Percentiles rank a stretch among this genome's conserved stretches.
These are phyloP conservation scores for Ernsta delagoae DNA, from an alignment of 2,888 invertebrate species.

Conservation along the genomic window DNA sequence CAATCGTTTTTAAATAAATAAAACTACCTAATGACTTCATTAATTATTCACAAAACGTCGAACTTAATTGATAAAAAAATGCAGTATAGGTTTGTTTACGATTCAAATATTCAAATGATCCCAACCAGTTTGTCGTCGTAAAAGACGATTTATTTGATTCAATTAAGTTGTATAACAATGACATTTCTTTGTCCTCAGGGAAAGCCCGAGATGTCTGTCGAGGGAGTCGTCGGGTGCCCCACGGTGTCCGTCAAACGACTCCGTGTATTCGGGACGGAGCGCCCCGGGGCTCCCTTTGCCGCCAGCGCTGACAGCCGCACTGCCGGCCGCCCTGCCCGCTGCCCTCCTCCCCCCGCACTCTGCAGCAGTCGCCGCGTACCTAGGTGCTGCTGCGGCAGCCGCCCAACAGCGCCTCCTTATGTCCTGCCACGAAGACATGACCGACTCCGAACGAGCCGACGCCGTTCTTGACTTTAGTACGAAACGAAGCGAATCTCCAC, in stretches of 20 bases:
- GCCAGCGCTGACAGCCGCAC: constrained; percentile 87
- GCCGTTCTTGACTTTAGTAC: constrained; percentile 93
- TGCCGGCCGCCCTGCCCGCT: constrained; percentile 88
- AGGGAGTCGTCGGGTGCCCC: constrained; percentile 91
- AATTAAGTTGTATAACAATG: constrained; percentile 18
- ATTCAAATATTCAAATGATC: constrained; percentile 56
- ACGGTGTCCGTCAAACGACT: constrained; percentile 91
- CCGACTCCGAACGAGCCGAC: constrained; percentile 85
- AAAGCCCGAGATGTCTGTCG: constrained; percentile 93
- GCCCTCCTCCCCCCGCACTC: constrained; percentile 91
- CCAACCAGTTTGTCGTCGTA: constrained; percentile 51
- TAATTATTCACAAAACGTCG: constrained; percentile 30
- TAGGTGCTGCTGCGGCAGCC: constrained; percentile 89
- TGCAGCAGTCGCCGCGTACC: constrained; percentile 92
- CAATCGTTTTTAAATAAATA: constrained; percentile 31
- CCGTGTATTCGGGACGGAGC: constrained; percentile 88
- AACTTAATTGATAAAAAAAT: constrained; percentile 33
- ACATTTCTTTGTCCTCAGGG: constrained; percentile 87
- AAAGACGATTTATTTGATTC: constrained; percentile 11
- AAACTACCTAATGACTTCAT: constrained; percentile 29
- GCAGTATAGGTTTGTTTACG: constrained; percentile 40
- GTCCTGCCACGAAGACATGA: constrained; percentile 90
- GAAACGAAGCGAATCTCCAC: constrained; percentile 84
- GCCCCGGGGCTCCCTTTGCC: constrained; percentile 77
- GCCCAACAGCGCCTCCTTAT: constrained; percentile 91